Conservation (phyloP, 2,797 vertebrate genomes). For the Squalus acanthias region DNA sequence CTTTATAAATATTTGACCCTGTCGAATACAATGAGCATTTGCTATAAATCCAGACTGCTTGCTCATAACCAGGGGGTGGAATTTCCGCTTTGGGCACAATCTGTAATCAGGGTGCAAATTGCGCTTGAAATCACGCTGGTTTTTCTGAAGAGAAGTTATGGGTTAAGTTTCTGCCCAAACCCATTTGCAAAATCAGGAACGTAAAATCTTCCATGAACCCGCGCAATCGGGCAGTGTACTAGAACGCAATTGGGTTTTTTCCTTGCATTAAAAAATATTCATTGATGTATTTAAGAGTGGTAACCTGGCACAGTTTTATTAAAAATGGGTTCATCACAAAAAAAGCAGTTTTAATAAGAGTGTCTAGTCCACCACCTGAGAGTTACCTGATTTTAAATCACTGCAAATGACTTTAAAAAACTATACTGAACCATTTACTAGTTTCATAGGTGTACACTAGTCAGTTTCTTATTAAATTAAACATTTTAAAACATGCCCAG, state of each 20-base stretch:
- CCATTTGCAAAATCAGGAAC: not conserved
- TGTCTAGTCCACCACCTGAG: too few relatives aligned
- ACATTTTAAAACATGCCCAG: not conserved
- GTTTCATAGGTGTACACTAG: not conserved
- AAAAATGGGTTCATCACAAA: too few relatives aligned
- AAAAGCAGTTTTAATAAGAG: too few relatives aligned
- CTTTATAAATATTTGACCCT: not conserved
- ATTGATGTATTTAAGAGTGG: too few relatives aligned
- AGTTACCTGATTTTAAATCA: not conserved
- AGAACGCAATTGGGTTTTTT: too few relatives aligned
- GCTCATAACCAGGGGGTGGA: not conserved
- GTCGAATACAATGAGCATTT: not conserved
- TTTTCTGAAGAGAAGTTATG: not conserved
- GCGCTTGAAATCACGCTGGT: not conserved
- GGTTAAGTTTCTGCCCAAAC: not conserved
- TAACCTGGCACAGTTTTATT: not conserved
- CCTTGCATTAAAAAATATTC: too few relatives aligned
- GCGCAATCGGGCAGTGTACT: too few relatives aligned
- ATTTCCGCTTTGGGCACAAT: not conserved
- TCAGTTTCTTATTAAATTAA: not conserved
- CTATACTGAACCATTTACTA: too few relatives aligned
- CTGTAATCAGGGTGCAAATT: not conserved
- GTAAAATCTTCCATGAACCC: too few relatives aligned
- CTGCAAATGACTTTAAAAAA: not conserved
- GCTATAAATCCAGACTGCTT: not conserved